Evolutionary conservation across 2,797 vertebrate species (phyloP).

Genomic region (Chloroceryle inda): DNA sequence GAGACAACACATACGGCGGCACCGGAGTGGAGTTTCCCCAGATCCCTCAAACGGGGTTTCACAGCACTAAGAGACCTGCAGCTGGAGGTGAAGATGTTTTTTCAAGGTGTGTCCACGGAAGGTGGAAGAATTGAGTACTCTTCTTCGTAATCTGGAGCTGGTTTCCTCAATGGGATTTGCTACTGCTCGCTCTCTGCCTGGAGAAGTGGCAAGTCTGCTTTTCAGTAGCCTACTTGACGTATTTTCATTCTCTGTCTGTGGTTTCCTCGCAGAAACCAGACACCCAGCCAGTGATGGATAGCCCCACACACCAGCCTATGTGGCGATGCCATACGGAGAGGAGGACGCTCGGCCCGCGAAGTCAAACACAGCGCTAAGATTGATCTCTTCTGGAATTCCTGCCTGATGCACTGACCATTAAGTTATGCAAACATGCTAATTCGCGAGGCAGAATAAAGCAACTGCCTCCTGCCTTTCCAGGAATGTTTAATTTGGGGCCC

Average conservation of each 20-base stretch:
- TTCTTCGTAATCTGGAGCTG: not conserved
- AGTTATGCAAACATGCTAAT: conserved; percentile 76
- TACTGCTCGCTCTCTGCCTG: not conserved
- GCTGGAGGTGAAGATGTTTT: not conserved
- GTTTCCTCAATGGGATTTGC: conserved; percentile 10
- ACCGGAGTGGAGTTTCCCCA: conserved; percentile 4
- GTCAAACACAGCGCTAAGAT: conserved; percentile 8
- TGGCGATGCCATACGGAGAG: not conserved
- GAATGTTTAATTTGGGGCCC: conserved; percentile 65
- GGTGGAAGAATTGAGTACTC: not conserved
- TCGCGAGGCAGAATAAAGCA: not conserved
- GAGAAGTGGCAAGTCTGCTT: not conserved
- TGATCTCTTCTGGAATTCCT: conserved; percentile 59
- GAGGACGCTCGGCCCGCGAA: not conserved
- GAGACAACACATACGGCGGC: not conserved
- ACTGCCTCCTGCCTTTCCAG: conserved; percentile 56
- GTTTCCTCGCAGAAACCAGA: conserved; percentile 56
- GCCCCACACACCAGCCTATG: not conserved
- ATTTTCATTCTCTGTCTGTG: conserved; percentile 42
- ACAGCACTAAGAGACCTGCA: not conserved
- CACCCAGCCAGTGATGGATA: conserved; percentile 23
- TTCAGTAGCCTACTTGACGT: conserved; percentile 12
- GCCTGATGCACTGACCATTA: conserved; percentile 48
- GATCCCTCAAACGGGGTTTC: not conserved
- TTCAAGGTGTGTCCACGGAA: not conserved